Conservation (phyloP, 2,888 invertebrate genomes). For the Synanthedon tipuliformis region DNA sequence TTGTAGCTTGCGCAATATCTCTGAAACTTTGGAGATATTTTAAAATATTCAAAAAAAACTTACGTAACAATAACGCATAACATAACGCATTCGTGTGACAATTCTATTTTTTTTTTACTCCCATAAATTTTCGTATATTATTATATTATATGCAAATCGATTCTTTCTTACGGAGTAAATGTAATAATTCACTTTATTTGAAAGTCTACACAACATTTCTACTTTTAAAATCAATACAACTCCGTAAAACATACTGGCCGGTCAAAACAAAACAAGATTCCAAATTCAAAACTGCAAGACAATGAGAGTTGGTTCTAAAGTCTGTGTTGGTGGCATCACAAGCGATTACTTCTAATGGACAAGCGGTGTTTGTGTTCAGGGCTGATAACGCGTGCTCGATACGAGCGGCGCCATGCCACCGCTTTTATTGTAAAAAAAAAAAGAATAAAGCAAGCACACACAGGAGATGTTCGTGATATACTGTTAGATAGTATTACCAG, state of each 20-base stretch:
- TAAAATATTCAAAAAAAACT: too few relatives aligned
- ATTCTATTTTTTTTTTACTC: too few relatives aligned
- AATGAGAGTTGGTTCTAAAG: conserved; percentile 34
- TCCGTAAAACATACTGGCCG: not conserved
- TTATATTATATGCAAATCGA: too few relatives aligned
- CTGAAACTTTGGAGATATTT: too few relatives aligned
- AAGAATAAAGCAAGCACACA: conserved; percentile 21
- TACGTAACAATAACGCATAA: too few relatives aligned
- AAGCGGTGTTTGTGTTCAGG: conserved; percentile 64
- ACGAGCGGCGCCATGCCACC: conserved; percentile 66
- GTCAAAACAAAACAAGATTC: conserved; percentile 25
- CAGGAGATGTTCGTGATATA: conserved; percentile 34
- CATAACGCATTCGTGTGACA: too few relatives aligned
- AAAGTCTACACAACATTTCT: too few relatives aligned
- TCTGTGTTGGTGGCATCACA: conserved; percentile 65
- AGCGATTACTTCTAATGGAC: conserved; percentile 71
- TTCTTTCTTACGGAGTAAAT: too few relatives aligned
- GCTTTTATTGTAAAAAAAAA: conserved; percentile 43
- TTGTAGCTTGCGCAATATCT: too few relatives aligned
- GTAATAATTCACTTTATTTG: too few relatives aligned
- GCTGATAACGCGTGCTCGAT: conserved; percentile 59
- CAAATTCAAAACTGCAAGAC: conserved; percentile 44
- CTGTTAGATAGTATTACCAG: conserved; percentile 25
- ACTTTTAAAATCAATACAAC: too few relatives aligned
- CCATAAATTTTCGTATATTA: too few relatives aligned